These are phyloP conservation scores for Scyliorhinus canicula DNA, from an alignment of 2,797 vertebrate species.

Conservation along the genomic window DNA sequence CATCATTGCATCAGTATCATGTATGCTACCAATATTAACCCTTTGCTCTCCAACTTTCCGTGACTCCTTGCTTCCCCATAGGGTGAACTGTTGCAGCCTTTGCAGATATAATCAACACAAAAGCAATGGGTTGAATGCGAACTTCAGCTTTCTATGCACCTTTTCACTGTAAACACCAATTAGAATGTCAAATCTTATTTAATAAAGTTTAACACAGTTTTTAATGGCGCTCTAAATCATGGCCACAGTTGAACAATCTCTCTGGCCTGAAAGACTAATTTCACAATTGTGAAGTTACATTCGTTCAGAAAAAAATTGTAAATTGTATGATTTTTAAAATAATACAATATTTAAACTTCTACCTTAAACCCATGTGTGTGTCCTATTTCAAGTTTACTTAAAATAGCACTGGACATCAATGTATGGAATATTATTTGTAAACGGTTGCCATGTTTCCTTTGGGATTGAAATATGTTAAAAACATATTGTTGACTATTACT, in stretches of 20 bases:
- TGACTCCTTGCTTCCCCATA: background rate
- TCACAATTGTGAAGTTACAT: background rate
- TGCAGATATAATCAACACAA: background rate
- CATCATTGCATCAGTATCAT: too few species aligned
- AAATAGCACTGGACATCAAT: background rate
- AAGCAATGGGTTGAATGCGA: background rate
- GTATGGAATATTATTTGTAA: background rate
- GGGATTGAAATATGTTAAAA: conserved; percentile 11
- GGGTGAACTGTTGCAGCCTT: background rate
- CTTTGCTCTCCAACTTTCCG: too few species aligned
- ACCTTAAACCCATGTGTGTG: background rate
- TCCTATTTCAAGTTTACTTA: background rate
- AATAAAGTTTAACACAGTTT: background rate
- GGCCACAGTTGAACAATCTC: background rate
- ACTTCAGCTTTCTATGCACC: background rate
- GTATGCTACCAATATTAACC: too few species aligned
- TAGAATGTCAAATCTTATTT: background rate
- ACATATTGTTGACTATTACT: conserved; percentile 42
- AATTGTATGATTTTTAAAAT: background rate
- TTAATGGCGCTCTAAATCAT: too few species aligned
- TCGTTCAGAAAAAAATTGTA: background rate
- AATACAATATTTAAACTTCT: background rate
- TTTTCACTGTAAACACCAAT: background rate
- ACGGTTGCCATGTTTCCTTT: background rate
- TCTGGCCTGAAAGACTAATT: background rate